Evolutionary conservation across 2,113 vertebrate genomes (phyloP).

Genomic region (Antigone vipio): DNA sequence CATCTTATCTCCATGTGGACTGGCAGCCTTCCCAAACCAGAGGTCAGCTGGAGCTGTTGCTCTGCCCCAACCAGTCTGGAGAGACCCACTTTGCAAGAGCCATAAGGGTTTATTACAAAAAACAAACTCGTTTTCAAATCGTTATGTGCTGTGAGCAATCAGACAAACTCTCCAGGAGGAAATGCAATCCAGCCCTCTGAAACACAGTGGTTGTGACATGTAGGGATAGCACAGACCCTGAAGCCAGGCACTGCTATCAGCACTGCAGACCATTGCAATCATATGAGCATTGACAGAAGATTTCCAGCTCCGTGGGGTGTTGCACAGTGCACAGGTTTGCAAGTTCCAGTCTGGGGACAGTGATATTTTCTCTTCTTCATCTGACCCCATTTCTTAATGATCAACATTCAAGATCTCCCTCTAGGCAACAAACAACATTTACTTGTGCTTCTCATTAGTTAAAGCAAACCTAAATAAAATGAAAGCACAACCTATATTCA

Average conservation of each 20-base stretch:
- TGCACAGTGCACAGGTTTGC: slow-evolving; percentile 15
- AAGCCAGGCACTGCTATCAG: slow-evolving; percentile 43
- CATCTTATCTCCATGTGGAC: neutral
- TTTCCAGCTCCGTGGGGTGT: slow-evolving; percentile 26
- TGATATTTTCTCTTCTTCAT: slow-evolving; percentile 33
- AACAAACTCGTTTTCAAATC: slow-evolving; percentile 23
- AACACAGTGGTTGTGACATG: slow-evolving; percentile 40
- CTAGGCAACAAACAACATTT: slow-evolving; percentile 55
- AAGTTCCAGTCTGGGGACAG: slow-evolving; percentile 41
- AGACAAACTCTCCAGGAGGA: slow-evolving; percentile 23
- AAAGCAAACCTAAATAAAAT: slow-evolving; percentile 46
- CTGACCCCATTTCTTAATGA: slow-evolving; percentile 63
- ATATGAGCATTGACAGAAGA: slow-evolving; percentile 33
- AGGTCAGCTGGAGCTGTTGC: slow-evolving; percentile 2
- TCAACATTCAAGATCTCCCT: slow-evolving; percentile 40
- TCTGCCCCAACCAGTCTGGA: neutral
- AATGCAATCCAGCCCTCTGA: slow-evolving; percentile 29
- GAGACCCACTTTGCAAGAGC: neutral
- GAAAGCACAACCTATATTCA: neutral
- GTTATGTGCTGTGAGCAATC: slow-evolving; percentile 40
- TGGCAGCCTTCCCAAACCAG: neutral
- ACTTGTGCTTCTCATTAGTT: slow-evolving; percentile 50
- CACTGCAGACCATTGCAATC: neutral
- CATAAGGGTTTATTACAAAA: slow-evolving; percentile 12
- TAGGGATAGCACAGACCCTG: slow-evolving; percentile 45